Evolutionary conservation across 2,113 vertebrate species (phyloP).

Genomic region (Catharus bicknelli): DNA sequence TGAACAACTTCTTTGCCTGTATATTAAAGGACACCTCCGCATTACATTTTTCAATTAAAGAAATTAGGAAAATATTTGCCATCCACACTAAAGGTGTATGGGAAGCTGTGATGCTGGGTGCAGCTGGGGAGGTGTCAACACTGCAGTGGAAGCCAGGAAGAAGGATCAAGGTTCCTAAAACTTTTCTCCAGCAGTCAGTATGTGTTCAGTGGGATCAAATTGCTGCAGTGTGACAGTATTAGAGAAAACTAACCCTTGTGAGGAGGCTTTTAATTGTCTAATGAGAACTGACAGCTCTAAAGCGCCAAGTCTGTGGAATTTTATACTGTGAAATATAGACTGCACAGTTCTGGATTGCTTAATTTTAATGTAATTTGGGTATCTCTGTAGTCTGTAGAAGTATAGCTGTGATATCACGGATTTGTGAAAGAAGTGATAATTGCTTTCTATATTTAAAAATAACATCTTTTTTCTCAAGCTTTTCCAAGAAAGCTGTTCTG

Average conservation of each 20-base stretch:
- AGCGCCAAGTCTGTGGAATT: not conserved
- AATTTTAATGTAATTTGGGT: not conserved
- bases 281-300: not conserved
- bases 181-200: not conserved
- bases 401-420: not conserved
- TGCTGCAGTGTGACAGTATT: not conserved
- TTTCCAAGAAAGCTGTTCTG: not conserved
- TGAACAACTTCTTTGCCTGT: not conserved
- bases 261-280: not conserved
- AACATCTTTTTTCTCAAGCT: not conserved
- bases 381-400: not conserved
- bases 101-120: not conserved
- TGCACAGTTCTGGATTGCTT: not conserved
- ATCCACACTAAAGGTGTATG: not conserved
- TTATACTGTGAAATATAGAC: not conserved
- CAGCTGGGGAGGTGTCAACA: not conserved
- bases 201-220: not conserved
- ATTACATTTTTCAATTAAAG: not conserved
- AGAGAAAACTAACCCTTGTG: not conserved
- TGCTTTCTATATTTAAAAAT: not conserved
- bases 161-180: not conserved
- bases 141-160: accelerated
- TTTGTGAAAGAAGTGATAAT: not conserved
- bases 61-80: not conserved
- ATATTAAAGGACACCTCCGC: not conserved